Conservation (phyloP, 2,113 vertebrate species). For the Pelobates fuscus region DNA sequence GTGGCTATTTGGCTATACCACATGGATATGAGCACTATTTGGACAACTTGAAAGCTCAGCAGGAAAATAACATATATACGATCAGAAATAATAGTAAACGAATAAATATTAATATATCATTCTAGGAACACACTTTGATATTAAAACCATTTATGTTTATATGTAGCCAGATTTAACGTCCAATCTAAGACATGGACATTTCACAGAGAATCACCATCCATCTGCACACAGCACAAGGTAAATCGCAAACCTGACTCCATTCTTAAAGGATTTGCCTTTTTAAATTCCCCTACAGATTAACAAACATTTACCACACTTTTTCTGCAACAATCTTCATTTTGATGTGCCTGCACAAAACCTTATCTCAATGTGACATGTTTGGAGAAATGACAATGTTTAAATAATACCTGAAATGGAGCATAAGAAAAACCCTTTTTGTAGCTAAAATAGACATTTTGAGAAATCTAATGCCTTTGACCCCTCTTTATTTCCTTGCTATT, state of each 20-base stretch:
- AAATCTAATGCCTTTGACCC: slow-evolving; percentile 62
- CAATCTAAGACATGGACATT: no score
- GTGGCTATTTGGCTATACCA: no score
- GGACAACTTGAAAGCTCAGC: no score
- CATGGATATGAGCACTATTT: no score
- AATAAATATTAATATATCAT: no score
- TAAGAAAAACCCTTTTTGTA: slow-evolving; percentile 63
- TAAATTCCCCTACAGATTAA: slow-evolving; percentile 57
- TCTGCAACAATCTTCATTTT: slow-evolving; percentile 67
- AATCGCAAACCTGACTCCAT: neutral
- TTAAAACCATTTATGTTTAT: no score
- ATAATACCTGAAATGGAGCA: slow-evolving; percentile 71
- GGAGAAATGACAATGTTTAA: slow-evolving; percentile 75
- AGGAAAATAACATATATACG: no score
- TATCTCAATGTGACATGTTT: slow-evolving; percentile 76
- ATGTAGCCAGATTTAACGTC: no score
- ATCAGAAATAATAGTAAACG: no score
- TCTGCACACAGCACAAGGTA: no score
- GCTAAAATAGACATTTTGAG: slow-evolving; percentile 64
- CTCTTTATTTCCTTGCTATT: slow-evolving; percentile 55
- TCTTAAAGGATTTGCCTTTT: slow-evolving; percentile 4
- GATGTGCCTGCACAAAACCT: slow-evolving; percentile 66
- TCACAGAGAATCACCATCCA: no score
- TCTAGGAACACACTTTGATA: no score
- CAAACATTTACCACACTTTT: slow-evolving; percentile 66